Evolutionary conservation across 2,113 vertebrate genomes (phyloP), one percentile per base, ranked within the genome.

Genomic region (Oryzias melastigma): DNA sequence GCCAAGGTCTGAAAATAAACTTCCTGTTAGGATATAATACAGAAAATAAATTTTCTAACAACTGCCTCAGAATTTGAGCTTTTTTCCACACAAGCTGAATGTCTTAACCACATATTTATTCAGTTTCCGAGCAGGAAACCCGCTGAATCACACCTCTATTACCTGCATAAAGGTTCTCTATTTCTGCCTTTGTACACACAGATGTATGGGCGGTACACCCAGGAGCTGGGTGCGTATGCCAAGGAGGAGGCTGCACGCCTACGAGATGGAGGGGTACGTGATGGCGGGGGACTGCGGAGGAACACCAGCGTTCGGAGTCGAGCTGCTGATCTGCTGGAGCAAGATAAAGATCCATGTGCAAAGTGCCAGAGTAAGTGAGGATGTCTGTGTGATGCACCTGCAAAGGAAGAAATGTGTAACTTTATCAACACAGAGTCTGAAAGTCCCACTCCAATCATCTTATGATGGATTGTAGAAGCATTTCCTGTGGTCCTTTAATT

Each of bases 151-250:
- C 53, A 70, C 53, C 35, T 52, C 22, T 48, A 49, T 43, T 54
- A 46, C 44, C 67, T 61, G 17, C 59, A 48, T 65, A 59, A 66
- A 77, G 71, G 29, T 14, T 57, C 41, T 48, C n/a, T 56, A 10
- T 58, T 24, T 70, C 50, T 56, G 19, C 51, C 47, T 66, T 62
- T 19, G 47, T 43, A 53, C 25, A 27, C 63, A 52, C 87, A 98
- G 97, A 98, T 98, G 97, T 98, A 97, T 81, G 97, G 97, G 73
- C 93, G 95, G 15, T 98, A 98, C 84, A 98, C 96, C 3, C 97
- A 98, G 90, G 97, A 98, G 85, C 87, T 98, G 62, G 95, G 97
- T 75, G 91, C 93, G 64, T 98, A 94, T 17, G 97, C 96, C 88
- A 98, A 95, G 87, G 95, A 96, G 16, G 96, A 98, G 88, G 97